Conservation (phyloP, 2,113 vertebrate species). For the Zosterops pallidus region DNA sequence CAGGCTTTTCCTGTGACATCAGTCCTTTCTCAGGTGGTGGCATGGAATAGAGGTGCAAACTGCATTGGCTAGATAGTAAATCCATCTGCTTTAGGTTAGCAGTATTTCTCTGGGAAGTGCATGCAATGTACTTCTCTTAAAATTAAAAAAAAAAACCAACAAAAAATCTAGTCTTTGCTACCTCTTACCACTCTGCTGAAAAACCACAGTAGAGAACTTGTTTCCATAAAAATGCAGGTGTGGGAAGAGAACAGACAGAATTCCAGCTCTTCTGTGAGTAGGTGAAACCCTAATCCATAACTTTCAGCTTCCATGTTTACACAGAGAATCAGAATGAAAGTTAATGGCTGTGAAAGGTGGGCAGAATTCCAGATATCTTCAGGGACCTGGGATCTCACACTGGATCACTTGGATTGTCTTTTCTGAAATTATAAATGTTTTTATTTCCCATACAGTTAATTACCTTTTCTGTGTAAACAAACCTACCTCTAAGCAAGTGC, state of each 20-base stretch:
- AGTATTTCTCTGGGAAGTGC: not conserved
- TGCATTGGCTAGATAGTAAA: not conserved
- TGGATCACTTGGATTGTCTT: not conserved
- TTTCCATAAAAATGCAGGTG: not conserved
- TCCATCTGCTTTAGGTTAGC: not conserved
- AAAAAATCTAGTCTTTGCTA: not conserved
- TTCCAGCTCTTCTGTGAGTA: not conserved
- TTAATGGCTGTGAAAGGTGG: not conserved
- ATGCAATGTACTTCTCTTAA: not conserved
- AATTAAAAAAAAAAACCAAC: not conserved
- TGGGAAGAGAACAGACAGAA: not conserved
- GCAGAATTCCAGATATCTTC: not conserved
- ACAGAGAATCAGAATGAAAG: not conserved
- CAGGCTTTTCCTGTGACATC: not conserved
- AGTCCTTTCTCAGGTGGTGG: not conserved
- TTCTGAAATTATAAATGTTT: not conserved
- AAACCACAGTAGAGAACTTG: not conserved
- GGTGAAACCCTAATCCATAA: not conserved
- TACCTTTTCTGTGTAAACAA: not conserved
- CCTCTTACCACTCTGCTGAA: not conserved
- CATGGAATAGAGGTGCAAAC: not conserved
- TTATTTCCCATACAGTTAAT: not conserved
- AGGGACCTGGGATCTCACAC: not conserved
- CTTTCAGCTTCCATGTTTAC: not conserved
- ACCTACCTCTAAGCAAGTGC: constrained; percentile 7